Conservation (phyloP, 2,113 vertebrate genomes). For the Mormoops blainvillei region DNA sequence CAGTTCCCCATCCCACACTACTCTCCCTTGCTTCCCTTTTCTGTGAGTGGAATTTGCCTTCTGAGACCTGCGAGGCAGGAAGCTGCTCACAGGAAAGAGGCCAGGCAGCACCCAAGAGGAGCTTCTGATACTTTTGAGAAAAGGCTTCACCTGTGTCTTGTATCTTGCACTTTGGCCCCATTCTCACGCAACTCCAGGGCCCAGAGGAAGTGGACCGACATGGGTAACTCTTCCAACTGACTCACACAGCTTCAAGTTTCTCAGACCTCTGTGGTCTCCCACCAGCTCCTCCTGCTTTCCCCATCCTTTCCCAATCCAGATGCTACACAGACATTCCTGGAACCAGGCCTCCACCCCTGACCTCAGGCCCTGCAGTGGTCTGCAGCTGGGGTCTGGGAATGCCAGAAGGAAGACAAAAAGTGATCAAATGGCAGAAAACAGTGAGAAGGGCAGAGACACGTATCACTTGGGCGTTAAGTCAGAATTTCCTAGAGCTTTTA, state of each 20-base stretch:
- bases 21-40: not conserved
- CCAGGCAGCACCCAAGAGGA: not conserved
- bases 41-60: not conserved
- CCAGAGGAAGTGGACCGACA: not conserved
- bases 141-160: not conserved
- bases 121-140: too few species aligned
- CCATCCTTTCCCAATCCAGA: not conserved
- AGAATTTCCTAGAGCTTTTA: not conserved
- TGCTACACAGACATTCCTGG: not conserved
- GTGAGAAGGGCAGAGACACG: not conserved
- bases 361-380: not conserved
- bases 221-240: not conserved
- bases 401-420: not conserved
- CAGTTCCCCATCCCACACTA: not conserved
- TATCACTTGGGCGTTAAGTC: not conserved
- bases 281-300: not conserved
- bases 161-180: not conserved
- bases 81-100: fast-evolving
- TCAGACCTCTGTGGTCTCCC: not conserved
- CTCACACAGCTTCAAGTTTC: not conserved
- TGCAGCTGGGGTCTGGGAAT: not conserved
- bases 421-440: not conserved
- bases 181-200: not conserved
- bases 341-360: fast-evolving
- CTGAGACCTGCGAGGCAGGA: not conserved